Base-by-base conservation (phyloP, 37 sponge, comb jelly and placozoan genomes). In the Bolinopsis microptera region DNA sequence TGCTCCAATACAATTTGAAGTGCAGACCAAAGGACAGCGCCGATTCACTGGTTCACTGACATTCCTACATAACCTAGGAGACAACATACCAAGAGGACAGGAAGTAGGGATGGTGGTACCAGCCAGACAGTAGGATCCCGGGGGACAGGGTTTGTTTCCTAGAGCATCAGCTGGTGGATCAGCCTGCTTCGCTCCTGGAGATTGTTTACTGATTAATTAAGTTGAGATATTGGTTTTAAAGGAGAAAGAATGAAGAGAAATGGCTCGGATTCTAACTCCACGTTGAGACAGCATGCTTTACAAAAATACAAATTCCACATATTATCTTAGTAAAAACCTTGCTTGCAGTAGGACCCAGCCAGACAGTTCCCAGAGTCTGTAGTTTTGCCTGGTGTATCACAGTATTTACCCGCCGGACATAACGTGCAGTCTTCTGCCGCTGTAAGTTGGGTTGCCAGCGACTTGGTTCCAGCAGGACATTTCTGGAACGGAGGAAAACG, bases 361-460 rank as follows among this genome's bases (percentile, higher is more conserved):
- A 32, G 22, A 93, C 93, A 93, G 41, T 24, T 68, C 41, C 93
- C 93, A 27, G 70, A 39, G 38, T 37, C 75, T 2, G 38, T 22
- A 30, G 72, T 74, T 26, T 18, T 26, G 5, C 93, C 93, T 3
- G 38, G 48, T n/a, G 8, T 5, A 3, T 36, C 69, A 30, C 93
- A 93, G 34, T 61, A 94, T 41, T 61, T 92, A 22, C 94, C 94
- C 24, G 92, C 74, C n/a, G 94, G 94, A 36, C 93, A 93, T 2
- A 86, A 25, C 0, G 48, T n/a, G 27, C 41, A 86, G 38, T 41
- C 18, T 25, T 35, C 90, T 18, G 61, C 90, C 0, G 26, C 26
- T 28, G 61, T 36, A 30, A 86, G 90, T 3, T 86, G 25, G 38
- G 90, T 40, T 1, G 67, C 67, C 48, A 86, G 90, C 28, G 90